Percentiles rank a stretch among this genome's conserved stretches.
Evolutionary conservation across 37 sponge, comb jelly and placozoan species (phyloP).

Genomic region (Eunapius fragilis): DNA sequence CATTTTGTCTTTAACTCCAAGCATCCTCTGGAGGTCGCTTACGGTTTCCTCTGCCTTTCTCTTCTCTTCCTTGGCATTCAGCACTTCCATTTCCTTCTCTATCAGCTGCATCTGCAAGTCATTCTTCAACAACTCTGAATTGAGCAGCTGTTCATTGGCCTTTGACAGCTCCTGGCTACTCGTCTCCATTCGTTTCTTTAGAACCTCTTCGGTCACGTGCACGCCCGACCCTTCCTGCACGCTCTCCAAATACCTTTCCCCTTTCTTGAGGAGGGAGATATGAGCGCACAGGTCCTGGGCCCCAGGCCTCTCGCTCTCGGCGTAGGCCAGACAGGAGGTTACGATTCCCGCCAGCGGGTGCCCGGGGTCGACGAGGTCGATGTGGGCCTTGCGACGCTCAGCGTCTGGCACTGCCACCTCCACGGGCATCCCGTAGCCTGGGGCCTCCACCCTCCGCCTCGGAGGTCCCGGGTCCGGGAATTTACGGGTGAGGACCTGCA

Average conservation of each 20-base stretch:
- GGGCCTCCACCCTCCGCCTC: not conserved
- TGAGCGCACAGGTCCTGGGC: too few species aligned
- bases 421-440: not conserved
- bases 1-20: not conserved
- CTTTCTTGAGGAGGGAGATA: not conserved
- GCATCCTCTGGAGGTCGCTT: not conserved
- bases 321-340: not conserved
- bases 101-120: not conserved
- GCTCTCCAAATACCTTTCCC: too few species aligned
- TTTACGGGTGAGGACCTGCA: slow-evolving; percentile 24
- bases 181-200: too few species aligned
- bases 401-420: not conserved
- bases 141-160: not conserved
- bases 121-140: not conserved
- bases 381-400: not conserved
- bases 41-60: not conserved
- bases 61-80: not conserved
- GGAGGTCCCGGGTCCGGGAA: not conserved
- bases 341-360: not conserved
- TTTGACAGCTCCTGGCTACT: not conserved
- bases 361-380: not conserved
- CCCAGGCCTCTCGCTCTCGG: not conserved
- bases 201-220: too few species aligned
- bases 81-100: not conserved
- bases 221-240: too few species aligned